Evolutionary conservation across 2,797 vertebrate genomes (phyloP), one percentile per base, ranked within the genome.

Genomic region (Gouania willdenowi): DNA sequence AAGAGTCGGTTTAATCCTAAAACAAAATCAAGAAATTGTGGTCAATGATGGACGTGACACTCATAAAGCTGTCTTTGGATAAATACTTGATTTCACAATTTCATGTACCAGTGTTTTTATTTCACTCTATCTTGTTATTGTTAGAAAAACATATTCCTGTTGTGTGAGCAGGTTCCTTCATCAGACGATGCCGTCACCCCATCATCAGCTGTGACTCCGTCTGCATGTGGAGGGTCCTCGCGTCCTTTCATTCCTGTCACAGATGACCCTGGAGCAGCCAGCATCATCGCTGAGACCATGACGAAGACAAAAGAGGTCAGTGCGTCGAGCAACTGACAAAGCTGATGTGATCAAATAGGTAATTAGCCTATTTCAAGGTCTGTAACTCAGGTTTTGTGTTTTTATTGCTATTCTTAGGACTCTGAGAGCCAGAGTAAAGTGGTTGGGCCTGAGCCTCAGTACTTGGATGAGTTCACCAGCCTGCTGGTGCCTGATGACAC

Each of bases 221-320:
- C 96, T 1, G 89, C 94, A 50, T 84, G 90, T 10, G 88, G 93
- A 1, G 91, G 92, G 5, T 95, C 95, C 4, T 94, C 94, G 0
- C 91, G 97, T 15, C 97, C 97, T 11, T 99, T 99, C 66, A 98
- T 99, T 71, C 97, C 97, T 0, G 95, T 99, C 63, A 99, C 96
- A 0, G 97, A 99, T 53, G 97, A 99, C 76, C 97, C 93, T 0
- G 94, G 97, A 65, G 97, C 97, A 12, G 97, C 97, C 57, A 98
- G 94, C 84, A 99, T 98, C 73, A 98, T 99, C 40, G 97, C 97
- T 5, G 97, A 99, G 71, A 99, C 96, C 36, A 98, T 99, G 97
- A 95, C 96, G 31, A 98, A 99, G 84, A 95, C 95, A 26, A 98
- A 97, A 90, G 96, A 97, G 85, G 97, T 94, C 36, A 36, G 53